Conservation (phyloP, 2,888 invertebrate species). For the Apoda limacodes region DNA sequence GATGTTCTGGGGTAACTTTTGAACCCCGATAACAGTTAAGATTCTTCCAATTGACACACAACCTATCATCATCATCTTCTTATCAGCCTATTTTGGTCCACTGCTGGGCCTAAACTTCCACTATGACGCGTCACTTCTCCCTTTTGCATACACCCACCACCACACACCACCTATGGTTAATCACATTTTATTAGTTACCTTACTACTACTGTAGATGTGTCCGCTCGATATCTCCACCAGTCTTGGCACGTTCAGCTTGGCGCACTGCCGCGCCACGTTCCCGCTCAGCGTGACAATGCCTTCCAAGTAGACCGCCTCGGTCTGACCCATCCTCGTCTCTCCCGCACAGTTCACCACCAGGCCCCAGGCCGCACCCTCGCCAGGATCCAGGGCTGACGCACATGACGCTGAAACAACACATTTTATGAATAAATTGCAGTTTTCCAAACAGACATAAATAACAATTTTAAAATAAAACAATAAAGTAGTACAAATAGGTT, state of each 20-base stretch:
- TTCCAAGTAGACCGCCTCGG: constrained; percentile 90
- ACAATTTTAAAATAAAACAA: too few species aligned
- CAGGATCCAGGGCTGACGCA: constrained; percentile 77
- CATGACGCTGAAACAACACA: constrained; percentile 91
- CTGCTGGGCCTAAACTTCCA: too few species aligned
- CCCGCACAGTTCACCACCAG: constrained; percentile 91
- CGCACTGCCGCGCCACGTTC: constrained; percentile 86
- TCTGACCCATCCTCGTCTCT: constrained; percentile 90
- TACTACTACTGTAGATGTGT: constrained; percentile 82
- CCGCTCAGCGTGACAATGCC: constrained; percentile 86
- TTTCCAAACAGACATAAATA: too few species aligned
- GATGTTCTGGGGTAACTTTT: too few species aligned
- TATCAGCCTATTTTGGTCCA: too few species aligned
- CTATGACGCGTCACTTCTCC: too few species aligned
- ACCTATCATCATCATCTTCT: too few species aligned
- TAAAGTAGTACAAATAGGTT: too few species aligned
- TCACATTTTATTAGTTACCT: constrained; percentile 70
- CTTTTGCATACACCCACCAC: too few species aligned
- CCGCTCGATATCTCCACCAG: constrained; percentile 90
- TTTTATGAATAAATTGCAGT: too few species aligned
- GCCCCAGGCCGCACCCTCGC: constrained; percentile 74
- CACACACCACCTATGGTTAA: constrained; percentile 1
- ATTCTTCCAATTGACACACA: too few species aligned
- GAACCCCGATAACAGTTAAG: too few species aligned
- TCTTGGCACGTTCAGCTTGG: constrained; percentile 70